These are phyloP conservation scores for Sisor rabdophorus DNA, from an alignment of 2,113 vertebrate genomes.

Conservation along the genomic window DNA sequence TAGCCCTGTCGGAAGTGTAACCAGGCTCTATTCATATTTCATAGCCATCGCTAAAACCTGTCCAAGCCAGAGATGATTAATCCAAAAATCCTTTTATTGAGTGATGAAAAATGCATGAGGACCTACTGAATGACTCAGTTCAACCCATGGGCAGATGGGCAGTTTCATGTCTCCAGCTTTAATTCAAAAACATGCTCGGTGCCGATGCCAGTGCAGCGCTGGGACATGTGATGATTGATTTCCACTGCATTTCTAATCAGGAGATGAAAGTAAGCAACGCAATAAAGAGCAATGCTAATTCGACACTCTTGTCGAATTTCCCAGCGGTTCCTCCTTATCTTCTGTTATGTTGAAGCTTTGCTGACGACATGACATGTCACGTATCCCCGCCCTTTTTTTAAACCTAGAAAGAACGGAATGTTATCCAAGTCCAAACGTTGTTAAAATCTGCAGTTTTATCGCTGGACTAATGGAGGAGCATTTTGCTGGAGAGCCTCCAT, in stretches of 20 bases:
- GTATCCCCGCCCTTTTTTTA: too few species aligned
- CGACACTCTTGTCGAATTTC: not conserved
- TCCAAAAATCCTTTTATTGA: slow-evolving; percentile 44
- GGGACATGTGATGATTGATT: slow-evolving; percentile 25
- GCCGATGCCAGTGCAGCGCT: not conserved
- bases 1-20: slow-evolving; percentile 27
- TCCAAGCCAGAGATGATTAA: slow-evolving; percentile 49
- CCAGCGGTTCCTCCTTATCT: not conserved
- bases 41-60: slow-evolving; percentile 40
- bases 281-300: slow-evolving; percentile 16
- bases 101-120: slow-evolving; percentile 47
- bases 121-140: slow-evolving; percentile 37
- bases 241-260: slow-evolving; percentile 14
- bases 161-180: slow-evolving; percentile 30
- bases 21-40: slow-evolving; percentile 43
- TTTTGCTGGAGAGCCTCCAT: slow-evolving; percentile 28
- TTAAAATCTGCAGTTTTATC: slow-evolving; percentile 25
- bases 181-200: slow-evolving; percentile 26
- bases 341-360: not conserved
- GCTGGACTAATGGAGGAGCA: slow-evolving; percentile 21
- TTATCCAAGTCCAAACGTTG: slow-evolving; percentile 6
- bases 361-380: too few species aligned
- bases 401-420: slow-evolving; percentile 6
- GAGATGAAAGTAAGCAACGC: slow-evolving; percentile 27
- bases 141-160: slow-evolving; percentile 37